These are phyloP conservation scores for Pitangus sulphuratus DNA, from an alignment of 2,797 vertebrate species.

Conservation along the genomic window DNA sequence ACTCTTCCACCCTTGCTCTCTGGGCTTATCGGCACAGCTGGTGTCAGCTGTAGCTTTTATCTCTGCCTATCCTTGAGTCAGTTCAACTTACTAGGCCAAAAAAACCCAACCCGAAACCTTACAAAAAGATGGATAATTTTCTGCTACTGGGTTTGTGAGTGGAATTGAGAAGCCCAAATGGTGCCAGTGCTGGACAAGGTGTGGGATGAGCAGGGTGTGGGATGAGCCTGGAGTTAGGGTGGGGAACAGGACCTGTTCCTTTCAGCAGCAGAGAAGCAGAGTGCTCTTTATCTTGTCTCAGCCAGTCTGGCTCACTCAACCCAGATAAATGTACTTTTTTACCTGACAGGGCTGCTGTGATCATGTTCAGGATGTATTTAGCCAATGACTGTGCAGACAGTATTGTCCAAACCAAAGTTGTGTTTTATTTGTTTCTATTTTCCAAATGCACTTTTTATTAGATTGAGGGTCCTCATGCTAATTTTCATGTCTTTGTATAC, in stretches of 20 bases:
- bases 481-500: not conserved
- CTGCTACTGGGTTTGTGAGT: not conserved
- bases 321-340: not conserved
- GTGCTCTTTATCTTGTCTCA: not conserved
- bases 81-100: not conserved
- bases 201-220: not conserved
- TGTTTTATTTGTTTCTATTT: not conserved
- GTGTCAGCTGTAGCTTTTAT: constrained; percentile 19
- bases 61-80: not conserved
- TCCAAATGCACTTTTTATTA: not conserved
- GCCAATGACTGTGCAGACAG: not conserved
- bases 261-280: not conserved
- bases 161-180: not conserved
- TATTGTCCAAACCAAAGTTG: not conserved
- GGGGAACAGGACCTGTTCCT: not conserved
- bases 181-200: not conserved
- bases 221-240: not conserved
- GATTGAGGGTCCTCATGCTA: not conserved
- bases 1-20: not conserved
- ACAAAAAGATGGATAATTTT: not conserved
- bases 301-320: not conserved
- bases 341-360: not conserved
- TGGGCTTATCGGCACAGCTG: not conserved
- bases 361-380: not conserved
- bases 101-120: not conserved